Evolutionary conservation across 2,888 invertebrate genomes (phyloP).

Genomic region (Penaeus monodon): DNA sequence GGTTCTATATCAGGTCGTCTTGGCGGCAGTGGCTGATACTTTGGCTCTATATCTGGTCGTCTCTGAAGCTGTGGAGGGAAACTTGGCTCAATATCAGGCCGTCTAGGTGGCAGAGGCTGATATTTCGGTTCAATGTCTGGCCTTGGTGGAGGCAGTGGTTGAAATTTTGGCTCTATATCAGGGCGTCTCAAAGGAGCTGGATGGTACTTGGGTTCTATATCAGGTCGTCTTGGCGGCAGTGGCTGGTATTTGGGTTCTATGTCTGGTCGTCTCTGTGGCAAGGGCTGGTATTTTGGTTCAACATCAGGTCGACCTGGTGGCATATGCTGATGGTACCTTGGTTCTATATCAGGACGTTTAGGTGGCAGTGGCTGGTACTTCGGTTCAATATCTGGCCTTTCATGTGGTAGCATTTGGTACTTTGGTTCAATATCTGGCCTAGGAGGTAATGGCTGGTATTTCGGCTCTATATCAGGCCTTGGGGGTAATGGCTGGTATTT

Average conservation of each 20-base stretch:
- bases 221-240: conserved; percentile 34
- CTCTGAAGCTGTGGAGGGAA: conserved; percentile 33
- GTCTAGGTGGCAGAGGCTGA: conserved; percentile 33
- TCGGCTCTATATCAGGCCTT: conserved; percentile 53
- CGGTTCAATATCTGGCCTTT: conserved; percentile 52
- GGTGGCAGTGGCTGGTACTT: conserved; percentile 34
- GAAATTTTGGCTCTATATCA: conserved; percentile 45
- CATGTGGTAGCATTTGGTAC: conserved; percentile 45
- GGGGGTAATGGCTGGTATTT: conserved; percentile 55
- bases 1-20: conserved; percentile 41
- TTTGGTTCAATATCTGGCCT: conserved; percentile 53
- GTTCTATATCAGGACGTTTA: conserved; percentile 32
- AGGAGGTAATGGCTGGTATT: conserved; percentile 48
- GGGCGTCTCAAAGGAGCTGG: conserved; percentile 23
- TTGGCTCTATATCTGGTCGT: conserved; percentile 29
- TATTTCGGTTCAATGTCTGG: conserved; percentile 42
- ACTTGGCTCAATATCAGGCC: conserved; percentile 31
- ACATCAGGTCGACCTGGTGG: conserved; percentile 34
- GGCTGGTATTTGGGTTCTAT: conserved; percentile 43
- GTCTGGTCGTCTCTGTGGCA: conserved; percentile 28
- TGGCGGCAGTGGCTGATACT: conserved; percentile 34
- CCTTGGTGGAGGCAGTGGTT: conserved; percentile 36
- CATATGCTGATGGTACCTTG: conserved; percentile 32
- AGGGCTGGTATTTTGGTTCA: conserved; percentile 28
- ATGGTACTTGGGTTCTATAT: conserved; percentile 43